Evolutionary conservation across 2,888 invertebrate species (phyloP).

Genomic region (Ornithoptera priamus): DNA sequence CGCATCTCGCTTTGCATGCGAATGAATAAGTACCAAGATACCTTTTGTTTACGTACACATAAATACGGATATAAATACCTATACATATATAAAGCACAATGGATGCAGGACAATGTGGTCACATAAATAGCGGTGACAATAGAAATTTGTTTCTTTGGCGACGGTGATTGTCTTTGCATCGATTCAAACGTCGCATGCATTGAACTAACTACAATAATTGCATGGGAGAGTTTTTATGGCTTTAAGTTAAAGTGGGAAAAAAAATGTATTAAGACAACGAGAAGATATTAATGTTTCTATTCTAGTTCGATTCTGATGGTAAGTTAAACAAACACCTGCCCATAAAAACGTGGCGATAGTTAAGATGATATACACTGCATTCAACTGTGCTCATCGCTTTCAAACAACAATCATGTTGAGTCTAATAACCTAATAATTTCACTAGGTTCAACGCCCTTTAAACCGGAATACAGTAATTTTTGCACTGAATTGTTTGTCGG

Average conservation of each 20-base stretch:
- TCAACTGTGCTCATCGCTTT: too few species aligned
- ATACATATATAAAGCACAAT: conserved; percentile 10
- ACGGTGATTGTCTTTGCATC: conserved; percentile 1
- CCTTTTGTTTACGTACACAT: conserved; percentile 16
- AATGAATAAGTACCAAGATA: conserved; percentile 12
- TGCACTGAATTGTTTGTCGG: too few species aligned
- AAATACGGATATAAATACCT: conserved; percentile 2
- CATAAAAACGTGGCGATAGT: too few species aligned
- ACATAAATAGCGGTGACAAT: conserved; percentile 12
- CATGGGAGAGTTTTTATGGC: conserved; percentile 5
- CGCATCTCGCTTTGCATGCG: conserved; percentile 8
- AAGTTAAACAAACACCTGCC: too few species aligned
- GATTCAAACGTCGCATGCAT: conserved; percentile 14
- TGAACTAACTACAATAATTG: conserved; percentile 4
- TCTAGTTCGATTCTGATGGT: too few species aligned
- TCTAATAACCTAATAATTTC: too few species aligned
- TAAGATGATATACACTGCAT: too few species aligned
- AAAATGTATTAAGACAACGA: too few species aligned
- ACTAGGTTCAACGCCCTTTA: too few species aligned
- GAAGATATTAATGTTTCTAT: too few species aligned
- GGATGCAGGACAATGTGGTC: conserved; percentile 16
- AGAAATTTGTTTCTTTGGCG: conserved; percentile 16
- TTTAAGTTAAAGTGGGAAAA: neutral
- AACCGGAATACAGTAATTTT: too few species aligned
- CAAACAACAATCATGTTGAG: too few species aligned